Evolutionary conservation across 2,797 vertebrate species (phyloP).

Genomic region (Enteromius treurensis): DNA sequence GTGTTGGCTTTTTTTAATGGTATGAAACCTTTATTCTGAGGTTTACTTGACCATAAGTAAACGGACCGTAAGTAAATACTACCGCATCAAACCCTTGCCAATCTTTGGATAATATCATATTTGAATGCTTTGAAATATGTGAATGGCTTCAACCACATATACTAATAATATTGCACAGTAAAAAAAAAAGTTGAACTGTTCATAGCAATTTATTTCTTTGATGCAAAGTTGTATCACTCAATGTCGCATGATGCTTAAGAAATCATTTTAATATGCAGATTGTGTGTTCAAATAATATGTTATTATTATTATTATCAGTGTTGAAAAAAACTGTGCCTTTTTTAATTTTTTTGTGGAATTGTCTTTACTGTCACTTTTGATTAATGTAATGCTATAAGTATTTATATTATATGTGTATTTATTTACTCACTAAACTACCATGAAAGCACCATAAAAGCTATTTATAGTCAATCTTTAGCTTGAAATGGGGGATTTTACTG

Average conservation of each 20-base stretch:
- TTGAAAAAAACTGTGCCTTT: background rate
- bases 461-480: background rate
- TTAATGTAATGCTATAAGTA: background rate
- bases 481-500: background rate
- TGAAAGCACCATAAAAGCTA: background rate
- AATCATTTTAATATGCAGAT: background rate
- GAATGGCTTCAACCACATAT: background rate
- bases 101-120: background rate
- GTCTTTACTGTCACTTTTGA: background rate
- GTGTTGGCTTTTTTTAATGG: constrained; percentile 1
- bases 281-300: background rate
- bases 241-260: background rate
- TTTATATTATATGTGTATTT: background rate
- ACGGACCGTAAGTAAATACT: no score
- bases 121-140: background rate
- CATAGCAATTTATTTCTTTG: background rate
- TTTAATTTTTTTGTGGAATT: background rate
- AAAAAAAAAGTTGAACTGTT: background rate
- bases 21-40: background rate
- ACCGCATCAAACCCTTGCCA: background rate
- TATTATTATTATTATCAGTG: background rate
- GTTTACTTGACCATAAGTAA: background rate
- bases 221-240: background rate
- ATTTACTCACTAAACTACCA: background rate
- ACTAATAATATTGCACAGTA: constrained; percentile 1